phyloP scores from a whole-genome alignment of 2,113 vertebrate species.

The Rhinoderma darwinii region DNA sequence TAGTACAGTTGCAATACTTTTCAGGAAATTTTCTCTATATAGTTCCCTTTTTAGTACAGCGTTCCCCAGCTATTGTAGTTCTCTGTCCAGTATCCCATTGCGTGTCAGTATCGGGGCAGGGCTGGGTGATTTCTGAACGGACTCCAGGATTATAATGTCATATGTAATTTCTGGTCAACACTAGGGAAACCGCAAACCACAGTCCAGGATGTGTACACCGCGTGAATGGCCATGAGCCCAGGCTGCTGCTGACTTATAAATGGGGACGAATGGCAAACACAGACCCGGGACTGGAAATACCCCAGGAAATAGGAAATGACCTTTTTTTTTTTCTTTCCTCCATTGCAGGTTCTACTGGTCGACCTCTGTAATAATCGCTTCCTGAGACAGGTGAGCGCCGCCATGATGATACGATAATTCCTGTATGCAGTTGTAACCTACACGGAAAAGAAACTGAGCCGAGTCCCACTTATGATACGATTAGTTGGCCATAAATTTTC shows the following conservation, averaged over 20 bases:
- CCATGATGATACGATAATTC: neutral
- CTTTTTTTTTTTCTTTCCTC: neutral
- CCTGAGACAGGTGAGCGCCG: constrained; percentile 87
- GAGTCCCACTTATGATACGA: too few relatives aligned
- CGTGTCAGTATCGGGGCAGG: neutral
- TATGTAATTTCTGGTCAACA: constrained; percentile 50
- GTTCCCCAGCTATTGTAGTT: too few relatives aligned
- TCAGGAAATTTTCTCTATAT: too few relatives aligned
- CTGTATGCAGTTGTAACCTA: neutral
- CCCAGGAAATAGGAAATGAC: constrained; percentile 22
- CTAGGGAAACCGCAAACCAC: constrained; percentile 51
- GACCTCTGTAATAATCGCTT: constrained; percentile 95
- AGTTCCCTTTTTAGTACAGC: too few relatives aligned
- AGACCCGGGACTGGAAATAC: neutral
- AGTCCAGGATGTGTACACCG: constrained; percentile 4
- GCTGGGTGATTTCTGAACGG: constrained; percentile 7
- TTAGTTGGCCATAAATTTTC: too few relatives aligned
- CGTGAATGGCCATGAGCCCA: neutral
- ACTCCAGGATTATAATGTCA: constrained; percentile 12
- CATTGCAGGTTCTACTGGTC: constrained; percentile 90
- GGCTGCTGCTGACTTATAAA: neutral
- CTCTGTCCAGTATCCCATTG: neutral
- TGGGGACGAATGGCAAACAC: neutral
- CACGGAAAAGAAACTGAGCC: too few relatives aligned
- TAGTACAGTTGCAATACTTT: too few relatives aligned